phyloP scores from a whole-genome alignment of 2,797 vertebrate genomes.

The Valencia hispanica region DNA sequence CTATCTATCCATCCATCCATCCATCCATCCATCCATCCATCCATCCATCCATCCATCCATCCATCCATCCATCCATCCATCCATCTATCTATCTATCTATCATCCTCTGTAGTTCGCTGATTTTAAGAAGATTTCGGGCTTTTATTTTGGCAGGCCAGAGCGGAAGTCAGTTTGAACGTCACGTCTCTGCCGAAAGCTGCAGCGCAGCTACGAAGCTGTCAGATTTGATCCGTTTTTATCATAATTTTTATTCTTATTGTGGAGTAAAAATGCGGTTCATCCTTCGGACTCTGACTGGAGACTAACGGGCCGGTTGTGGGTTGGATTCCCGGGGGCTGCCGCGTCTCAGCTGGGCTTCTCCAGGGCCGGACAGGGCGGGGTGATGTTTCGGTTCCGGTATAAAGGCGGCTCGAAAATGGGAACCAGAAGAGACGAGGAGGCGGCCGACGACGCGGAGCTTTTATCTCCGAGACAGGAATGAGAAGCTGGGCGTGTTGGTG shows the following conservation, averaged over 20 bases:
- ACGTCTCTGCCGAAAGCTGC: conserved; percentile 2
- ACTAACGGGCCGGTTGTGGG: conserved; percentile 28
- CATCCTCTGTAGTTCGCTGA: too few species aligned
- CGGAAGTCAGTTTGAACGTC: conserved; percentile 20
- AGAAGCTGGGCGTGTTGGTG: conserved; percentile 41
- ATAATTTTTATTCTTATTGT: too few species aligned
- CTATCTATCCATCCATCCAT: too few species aligned
- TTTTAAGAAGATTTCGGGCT: neutral
- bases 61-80: too few species aligned
- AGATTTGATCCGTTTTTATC: conserved; percentile 7
- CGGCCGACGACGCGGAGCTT: conserved; percentile 47
- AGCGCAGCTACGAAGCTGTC: conserved; percentile 32
- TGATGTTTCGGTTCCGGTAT: conserved; percentile 79
- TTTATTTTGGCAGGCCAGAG: conserved; percentile 36
- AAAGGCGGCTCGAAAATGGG: conserved; percentile 72
- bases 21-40: too few species aligned
- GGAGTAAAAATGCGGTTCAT: too few species aligned
- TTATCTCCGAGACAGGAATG: conserved; percentile 49
- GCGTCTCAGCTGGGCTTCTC: conserved; percentile 23
- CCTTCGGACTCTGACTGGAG: conserved; percentile 16
- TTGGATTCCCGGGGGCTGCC: conserved; percentile 22
- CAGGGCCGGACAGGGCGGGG: conserved; percentile 66
- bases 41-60: too few species aligned
- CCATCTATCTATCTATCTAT: too few species aligned
- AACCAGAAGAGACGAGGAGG: conserved; percentile 57